Evolutionary conservation across 1,140 invertebrate species (phyloP), one percentile per base, ranked within the genome.

Genomic region (Macrostomum lignano): DNA sequence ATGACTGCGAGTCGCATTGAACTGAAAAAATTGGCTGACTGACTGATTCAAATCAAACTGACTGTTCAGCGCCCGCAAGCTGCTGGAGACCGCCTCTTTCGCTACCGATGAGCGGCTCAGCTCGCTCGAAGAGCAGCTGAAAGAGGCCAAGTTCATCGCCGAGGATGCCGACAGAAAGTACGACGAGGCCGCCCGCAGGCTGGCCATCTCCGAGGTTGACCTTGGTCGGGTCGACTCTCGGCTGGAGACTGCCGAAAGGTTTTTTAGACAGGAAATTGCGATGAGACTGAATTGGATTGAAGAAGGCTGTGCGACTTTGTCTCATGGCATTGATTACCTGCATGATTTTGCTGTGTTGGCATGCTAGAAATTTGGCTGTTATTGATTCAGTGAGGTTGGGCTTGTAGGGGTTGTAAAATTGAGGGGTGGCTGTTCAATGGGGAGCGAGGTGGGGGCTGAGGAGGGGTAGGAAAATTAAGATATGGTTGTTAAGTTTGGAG

Each of bases 141-240:
- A 91, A 66, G 84, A 93, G 63, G 84, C 84, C 58, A 70, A 82
- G 55, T 79, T 86, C 71, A 68, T 91, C 52, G 84, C 84, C 62
- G 84, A 93, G 65, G 84, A 93, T 64, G 84, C 84, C 52, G 84
- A 93, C 71, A 81, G 88, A 67, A 91, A 93, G 84, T 93, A 93
- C 67, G 84, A 93, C 26, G 48, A 98, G 91, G 88, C 96, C 60
- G 86, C 91, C 68, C 84, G 88, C 81, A 98, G 98, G 71, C 74
- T 98, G 71, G 91, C 91, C 65, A 96, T 96, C 79, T 88, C 96
- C 71, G 91, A 98, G 68, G 88, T 88, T 61, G 91, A 98, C 67
- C 69, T 98, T 63, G 91, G 98, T 65, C 74, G 88, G 67, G 84
- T 91, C 47, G 91, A 98, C 70, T 84, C 96, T 64, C 77, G 91